A percentile compares a stretch with the other conserved stretches of the same genome.
Evolutionary conservation across 2,888 invertebrate species (phyloP).

Genomic region (Pandemis cinnamomeana): DNA sequence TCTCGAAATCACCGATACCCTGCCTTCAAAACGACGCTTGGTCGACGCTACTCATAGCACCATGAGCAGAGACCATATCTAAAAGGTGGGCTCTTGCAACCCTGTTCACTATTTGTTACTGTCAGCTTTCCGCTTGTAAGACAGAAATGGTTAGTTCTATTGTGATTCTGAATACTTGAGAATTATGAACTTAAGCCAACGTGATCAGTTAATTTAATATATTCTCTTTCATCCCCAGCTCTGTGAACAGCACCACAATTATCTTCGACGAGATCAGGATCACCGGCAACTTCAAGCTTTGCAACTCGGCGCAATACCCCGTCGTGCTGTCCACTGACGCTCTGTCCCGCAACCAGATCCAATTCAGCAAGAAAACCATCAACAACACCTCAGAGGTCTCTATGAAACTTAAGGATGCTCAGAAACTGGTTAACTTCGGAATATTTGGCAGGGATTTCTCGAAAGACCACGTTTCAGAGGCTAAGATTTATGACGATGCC

Average conservation of each 20-base stretch:
- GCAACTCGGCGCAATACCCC: slow-evolving; percentile 60
- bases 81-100: no score
- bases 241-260: slow-evolving; percentile 54
- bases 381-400: slow-evolving; percentile 52
- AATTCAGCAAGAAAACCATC: slow-evolving; percentile 48
- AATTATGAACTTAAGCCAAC: neutral
- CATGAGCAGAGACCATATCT: no score
- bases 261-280: slow-evolving; percentile 63
- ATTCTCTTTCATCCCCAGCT: slow-evolving; percentile 55
- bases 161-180: neutral
- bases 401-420: slow-evolving; percentile 51
- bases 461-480: slow-evolving; percentile 53
- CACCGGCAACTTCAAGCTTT: slow-evolving; percentile 59
- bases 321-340: slow-evolving; percentile 54
- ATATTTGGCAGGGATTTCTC: slow-evolving; percentile 64
- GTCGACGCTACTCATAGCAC: no score
- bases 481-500: slow-evolving; percentile 42
- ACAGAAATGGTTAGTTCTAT: no score
- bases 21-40: no score
- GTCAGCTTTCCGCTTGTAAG: no score
- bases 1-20: no score
- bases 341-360: slow-evolving; percentile 50
- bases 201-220: neutral
- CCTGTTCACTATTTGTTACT: no score
- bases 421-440: slow-evolving; percentile 61